Evolutionary conservation across 2,113 vertebrate species (phyloP).

Genomic region (Daboia siamensis): DNA sequence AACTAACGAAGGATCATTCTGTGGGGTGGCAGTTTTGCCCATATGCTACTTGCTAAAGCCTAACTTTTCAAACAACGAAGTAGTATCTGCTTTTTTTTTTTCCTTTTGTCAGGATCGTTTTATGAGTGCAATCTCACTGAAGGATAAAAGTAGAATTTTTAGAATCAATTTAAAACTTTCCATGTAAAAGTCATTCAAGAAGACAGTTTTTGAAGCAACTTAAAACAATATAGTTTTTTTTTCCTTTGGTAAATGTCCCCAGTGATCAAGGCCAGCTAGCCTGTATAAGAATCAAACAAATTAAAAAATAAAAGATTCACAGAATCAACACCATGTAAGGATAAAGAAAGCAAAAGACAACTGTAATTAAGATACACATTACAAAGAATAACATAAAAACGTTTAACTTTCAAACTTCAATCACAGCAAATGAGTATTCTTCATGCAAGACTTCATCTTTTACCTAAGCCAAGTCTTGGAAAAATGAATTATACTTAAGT

Average conservation of each 20-base stretch:
- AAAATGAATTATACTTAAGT: not conserved
- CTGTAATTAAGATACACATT: constrained; percentile 8
- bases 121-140: not conserved
- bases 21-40: not conserved
- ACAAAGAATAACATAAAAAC: not conserved
- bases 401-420: not conserved
- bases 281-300: not conserved
- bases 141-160: not conserved
- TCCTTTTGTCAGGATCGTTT: not conserved
- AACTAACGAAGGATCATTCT: not conserved
- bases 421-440: not conserved
- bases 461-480: not conserved
- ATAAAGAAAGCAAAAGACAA: not conserved
- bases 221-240: not conserved
- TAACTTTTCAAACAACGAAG: not conserved
- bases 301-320: not conserved
- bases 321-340: not conserved
- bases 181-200: not conserved
- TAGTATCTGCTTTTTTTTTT: not conserved
- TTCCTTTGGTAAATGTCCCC: not conserved
- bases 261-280: not conserved
- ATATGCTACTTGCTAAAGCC: too few relatives aligned
- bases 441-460: not conserved
- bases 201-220: not conserved
- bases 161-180: not conserved